Evolutionary conservation across 2,888 invertebrate genomes (phyloP), one percentile per base, ranked within the genome.

Genomic region (Drosophila hamatofila): DNA sequence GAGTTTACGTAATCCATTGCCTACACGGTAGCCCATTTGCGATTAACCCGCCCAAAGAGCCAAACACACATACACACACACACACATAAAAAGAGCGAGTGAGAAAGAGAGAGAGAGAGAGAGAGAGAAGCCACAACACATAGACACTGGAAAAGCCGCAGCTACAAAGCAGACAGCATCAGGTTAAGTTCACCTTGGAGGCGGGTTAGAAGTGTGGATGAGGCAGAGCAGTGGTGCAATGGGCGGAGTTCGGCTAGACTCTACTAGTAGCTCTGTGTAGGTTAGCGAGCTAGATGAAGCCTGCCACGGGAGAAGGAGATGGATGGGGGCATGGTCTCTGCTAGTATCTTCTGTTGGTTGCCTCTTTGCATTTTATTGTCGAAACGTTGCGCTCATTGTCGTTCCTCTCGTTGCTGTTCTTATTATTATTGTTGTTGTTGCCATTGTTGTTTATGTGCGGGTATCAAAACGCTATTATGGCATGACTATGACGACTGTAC

Each of bases 381-480:
- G 66, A 64, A 71, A 55, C 75, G 56, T 68, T 77, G 77, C 72
- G 73, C 68, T 59, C 56, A 72, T 78, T 78, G 75, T 65, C 72
- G 66, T 68, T 75, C 55, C 35, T 78, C 64, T 70, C 56, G 83
- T 54, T 74, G 74, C 67, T 39, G 64, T 68, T 73, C 54, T 33
- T 39, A 41, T 27, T 85, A 67, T 88, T 88, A 81, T 25, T 82
- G 72, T 70, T 62, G 81, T 59, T 78, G 78, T 64, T 78, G 70
- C 72, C 78, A 78, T 87, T 89, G 85, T 89, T 89, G 86, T 89
- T 89, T 86, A 86, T 86, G 89, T 89, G 83, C 83, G 85, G 89
- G 89, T 80, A 86, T 89, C 86, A 87, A 89, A 89, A 82, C 86
- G 89, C 86, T 88, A 87, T 87, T 87, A 89, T 82, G 81, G 77